Evolutionary conservation across 2,113 vertebrate genomes (phyloP).

Genomic region (Sceloporus tristichus): DNA sequence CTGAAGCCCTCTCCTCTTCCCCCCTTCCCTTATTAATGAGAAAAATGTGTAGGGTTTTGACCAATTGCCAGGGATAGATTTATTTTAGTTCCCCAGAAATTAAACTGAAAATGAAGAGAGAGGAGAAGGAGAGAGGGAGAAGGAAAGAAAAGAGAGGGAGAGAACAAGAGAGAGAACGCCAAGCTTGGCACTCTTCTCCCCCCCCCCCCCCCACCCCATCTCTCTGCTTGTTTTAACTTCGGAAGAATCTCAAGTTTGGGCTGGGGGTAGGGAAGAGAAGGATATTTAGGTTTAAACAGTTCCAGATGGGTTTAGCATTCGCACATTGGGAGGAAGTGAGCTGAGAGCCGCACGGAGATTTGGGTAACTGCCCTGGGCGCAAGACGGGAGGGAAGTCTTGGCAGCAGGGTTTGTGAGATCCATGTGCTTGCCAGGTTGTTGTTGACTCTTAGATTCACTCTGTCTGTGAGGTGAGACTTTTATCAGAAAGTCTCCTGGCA

Average conservation of each 20-base stretch:
- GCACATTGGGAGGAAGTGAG: conserved; percentile 79
- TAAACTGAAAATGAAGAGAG: conserved; percentile 79
- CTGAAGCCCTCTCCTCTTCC: conserved; percentile 63
- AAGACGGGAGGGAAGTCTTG: conserved; percentile 70
- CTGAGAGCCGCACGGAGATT: conserved; percentile 63
- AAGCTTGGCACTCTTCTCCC: conserved; percentile 52
- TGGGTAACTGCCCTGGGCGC: conserved; percentile 76
- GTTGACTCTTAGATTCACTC: conserved; percentile 33
- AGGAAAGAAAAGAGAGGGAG: neutral
- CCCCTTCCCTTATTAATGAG: conserved; percentile 82
- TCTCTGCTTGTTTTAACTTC: conserved; percentile 84
- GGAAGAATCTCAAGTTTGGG: conserved; percentile 80
- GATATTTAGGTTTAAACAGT: conserved; percentile 86
- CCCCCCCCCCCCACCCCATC: conserved; percentile 58
- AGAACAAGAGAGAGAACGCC: conserved; percentile 54
- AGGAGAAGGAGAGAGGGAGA: neutral
- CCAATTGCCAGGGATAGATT: conserved; percentile 80
- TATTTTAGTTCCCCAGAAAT: conserved; percentile 81
- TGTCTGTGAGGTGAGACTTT: conserved; percentile 64
- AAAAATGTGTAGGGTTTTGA: conserved; percentile 84
- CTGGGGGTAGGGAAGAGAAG: conserved; percentile 63
- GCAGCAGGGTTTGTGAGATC: conserved; percentile 49
- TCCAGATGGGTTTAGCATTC: conserved; percentile 82
- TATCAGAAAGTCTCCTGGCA: conserved; percentile 54
- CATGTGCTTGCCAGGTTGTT: conserved; percentile 57